Evolutionary conservation across 2,888 invertebrate species (phyloP), one percentile per base, ranked within the genome.

Genomic region (Phaedon cochleariae): DNA sequence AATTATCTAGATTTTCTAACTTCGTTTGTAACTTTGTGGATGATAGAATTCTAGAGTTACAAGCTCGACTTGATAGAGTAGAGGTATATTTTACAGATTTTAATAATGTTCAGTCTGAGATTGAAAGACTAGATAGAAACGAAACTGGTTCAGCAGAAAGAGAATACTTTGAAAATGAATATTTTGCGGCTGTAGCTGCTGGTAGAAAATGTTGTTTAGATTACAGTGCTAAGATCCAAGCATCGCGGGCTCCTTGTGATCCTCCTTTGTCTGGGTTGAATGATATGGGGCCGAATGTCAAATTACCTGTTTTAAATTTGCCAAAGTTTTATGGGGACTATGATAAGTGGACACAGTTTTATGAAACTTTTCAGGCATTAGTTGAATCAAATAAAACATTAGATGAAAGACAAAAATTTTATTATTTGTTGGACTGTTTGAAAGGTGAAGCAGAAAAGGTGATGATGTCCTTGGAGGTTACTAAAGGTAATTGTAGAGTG

Each of bases 331-430:
- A 68, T 60, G 68, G 63, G 4, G 65, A 66, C 3, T 66, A 54
- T 55, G 62, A 66, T n/a, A 63, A 69, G n/a, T 69, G 65, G 66
- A 45, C 46, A 17, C 64, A 66, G 41, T 73, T 71, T 55, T 48
- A 52, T 18, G 70, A 73, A 59, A 59, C 67, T n/a, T 71, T 65
- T 46, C 45, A 29, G n/a, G 51, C 70, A 15, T 52, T 73, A 20
- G 59, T 70, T 1, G 65, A 73, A 57, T 52, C 65, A 20, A 60
- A 72, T 54, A 7, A 10, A 21, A 55, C 37, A 5, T 45, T 72
- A 21, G 62, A 60, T 15, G 64, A 69, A n/a, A 60, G 62, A 6
- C 26, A 62, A 49, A 69, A 64, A 41, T 64, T 69, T 55, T 67
- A 72, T 59, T 69, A 68, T 53, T 59, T 72, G 34, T 20, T 62